Percentiles rank a stretch among this genome's conserved stretches.
Evolutionary conservation across 2,888 invertebrate genomes (phyloP).

Genomic region (Agonopterix arenella): DNA sequence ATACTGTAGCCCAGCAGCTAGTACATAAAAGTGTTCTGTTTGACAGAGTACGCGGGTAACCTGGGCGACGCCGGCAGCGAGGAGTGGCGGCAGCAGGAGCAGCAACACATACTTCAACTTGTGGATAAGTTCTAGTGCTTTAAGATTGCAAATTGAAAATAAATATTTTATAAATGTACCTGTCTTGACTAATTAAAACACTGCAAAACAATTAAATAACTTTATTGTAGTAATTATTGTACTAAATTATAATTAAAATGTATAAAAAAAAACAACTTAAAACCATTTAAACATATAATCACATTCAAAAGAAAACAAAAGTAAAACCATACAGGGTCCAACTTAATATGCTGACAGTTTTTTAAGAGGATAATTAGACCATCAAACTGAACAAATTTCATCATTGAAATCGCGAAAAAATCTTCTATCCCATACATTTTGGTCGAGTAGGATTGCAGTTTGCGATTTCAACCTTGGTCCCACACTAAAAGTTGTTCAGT

Average conservation of each 20-base stretch:
- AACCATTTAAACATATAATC: constrained; percentile 17
- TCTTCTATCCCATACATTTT: too few relatives aligned
- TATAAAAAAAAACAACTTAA: constrained; percentile 36
- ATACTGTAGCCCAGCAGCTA: too few relatives aligned
- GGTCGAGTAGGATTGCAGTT: too few relatives aligned
- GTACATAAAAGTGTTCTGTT: not conserved
- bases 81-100: constrained; percentile 91
- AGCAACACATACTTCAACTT: constrained; percentile 93
- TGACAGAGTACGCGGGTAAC: constrained; percentile 94
- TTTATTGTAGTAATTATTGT: constrained; percentile 29
- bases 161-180: not conserved
- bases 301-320: too few relatives aligned
- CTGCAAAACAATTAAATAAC: constrained; percentile 33
- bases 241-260: constrained; percentile 29
- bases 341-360: too few relatives aligned
- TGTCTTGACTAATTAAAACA: constrained; percentile 4
- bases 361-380: too few relatives aligned
- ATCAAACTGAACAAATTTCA: too few relatives aligned
- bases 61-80: constrained; percentile 92
- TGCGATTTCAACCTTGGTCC: too few relatives aligned
- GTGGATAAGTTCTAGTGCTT: constrained; percentile 91
- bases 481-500: too few relatives aligned
- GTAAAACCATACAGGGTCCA: too few relatives aligned
- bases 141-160: too few relatives aligned
- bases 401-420: too few relatives aligned